Evolutionary conservation across 2,113 vertebrate species (phyloP).

Genomic region (Mormoops blainvillei): DNA sequence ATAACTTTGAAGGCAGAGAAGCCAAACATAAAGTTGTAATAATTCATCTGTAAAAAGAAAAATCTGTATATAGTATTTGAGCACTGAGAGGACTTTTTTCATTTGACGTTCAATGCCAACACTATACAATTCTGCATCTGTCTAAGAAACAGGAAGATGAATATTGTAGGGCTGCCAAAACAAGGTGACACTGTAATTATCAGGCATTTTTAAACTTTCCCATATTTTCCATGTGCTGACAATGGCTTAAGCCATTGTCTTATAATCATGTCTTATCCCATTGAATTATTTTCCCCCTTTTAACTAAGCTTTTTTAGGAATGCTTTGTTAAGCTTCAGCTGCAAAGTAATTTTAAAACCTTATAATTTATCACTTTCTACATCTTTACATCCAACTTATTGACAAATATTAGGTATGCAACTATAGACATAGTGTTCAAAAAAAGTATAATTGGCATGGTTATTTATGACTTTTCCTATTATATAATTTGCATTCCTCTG

Average conservation of each 20-base stretch:
- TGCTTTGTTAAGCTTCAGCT: constrained; percentile 65
- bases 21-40: constrained; percentile 23
- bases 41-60: constrained; percentile 41
- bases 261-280: constrained; percentile 55
- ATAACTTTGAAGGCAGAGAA: constrained; percentile 23
- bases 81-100: neutral
- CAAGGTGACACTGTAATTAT: constrained; percentile 70
- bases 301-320: constrained; percentile 35
- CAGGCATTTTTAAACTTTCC: constrained; percentile 61
- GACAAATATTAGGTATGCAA: constrained; percentile 34
- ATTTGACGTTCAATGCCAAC: neutral
- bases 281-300: neutral
- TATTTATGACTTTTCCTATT: constrained; percentile 8
- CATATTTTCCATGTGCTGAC: constrained; percentile 66
- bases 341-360: constrained; percentile 64
- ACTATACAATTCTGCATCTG: constrained; percentile 35
- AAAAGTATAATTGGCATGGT: neutral
- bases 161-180: constrained; percentile 44
- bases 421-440: neutral
- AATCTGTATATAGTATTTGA: neutral
- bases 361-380: constrained; percentile 56
- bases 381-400: constrained; percentile 50
- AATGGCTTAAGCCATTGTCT: constrained; percentile 50
- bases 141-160: constrained; percentile 42
- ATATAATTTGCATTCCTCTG: neutral